Conservation (phyloP, 2,113 vertebrate genomes). For the Dermatemys mawii region DNA sequence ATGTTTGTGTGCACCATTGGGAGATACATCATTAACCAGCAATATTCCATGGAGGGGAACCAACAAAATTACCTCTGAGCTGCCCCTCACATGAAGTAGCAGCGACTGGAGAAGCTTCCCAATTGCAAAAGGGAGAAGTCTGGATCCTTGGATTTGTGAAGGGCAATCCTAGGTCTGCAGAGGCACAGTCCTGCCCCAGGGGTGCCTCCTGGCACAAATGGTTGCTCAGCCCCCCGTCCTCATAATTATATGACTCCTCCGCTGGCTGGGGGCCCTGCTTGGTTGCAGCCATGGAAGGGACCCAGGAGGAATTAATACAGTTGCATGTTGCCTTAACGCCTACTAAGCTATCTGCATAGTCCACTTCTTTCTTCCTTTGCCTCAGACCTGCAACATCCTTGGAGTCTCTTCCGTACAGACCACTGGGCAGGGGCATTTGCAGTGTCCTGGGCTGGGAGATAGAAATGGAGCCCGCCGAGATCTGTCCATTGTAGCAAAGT, state of each 20-base stretch:
- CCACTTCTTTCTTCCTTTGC: fast-evolving
- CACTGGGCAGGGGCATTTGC: background rate
- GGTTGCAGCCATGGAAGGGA: background rate
- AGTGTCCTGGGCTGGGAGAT: background rate
- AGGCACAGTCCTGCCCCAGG: background rate
- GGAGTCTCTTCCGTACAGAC: fast-evolving
- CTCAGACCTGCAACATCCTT: background rate
- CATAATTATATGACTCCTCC: background rate
- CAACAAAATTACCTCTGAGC: background rate
- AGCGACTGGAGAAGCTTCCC: too few species aligned
- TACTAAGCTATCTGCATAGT: background rate
- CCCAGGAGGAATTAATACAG: background rate
- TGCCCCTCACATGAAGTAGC: too few species aligned
- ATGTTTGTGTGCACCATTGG: fast-evolving
- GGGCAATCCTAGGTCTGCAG: background rate
- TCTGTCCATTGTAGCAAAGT: background rate
- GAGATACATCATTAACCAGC: background rate
- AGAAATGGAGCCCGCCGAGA: background rate
- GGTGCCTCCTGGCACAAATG: background rate
- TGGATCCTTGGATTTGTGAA: background rate
- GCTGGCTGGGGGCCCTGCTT: background rate
- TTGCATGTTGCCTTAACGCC: background rate
- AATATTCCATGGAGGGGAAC: background rate
- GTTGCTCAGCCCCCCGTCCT: background rate
- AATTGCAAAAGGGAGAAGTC: too few species aligned